Base-by-base conservation (phyloP, 2,888 invertebrate genomes). In the Caenorhabditis wallacei region DNA sequence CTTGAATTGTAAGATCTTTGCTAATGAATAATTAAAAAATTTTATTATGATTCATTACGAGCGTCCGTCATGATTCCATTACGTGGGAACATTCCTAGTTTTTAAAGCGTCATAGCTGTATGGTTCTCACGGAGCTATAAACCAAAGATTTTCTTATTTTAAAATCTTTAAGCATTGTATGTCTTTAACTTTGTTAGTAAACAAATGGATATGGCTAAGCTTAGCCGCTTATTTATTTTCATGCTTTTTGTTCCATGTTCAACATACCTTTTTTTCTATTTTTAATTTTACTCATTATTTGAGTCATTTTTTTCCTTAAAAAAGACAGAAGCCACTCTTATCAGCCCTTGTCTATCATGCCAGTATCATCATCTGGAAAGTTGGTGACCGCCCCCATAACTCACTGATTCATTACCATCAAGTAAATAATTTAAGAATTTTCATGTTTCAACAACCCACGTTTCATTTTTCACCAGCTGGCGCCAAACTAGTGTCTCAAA, bases 401-500 rank as follows among this genome's bases (percentile, higher is more conserved):
- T 46, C 48, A 68, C 75, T 76, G 68, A 76, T 53, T 76, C 76
- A 61, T 35, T 61, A 37, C 59, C 24, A 16, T 20, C 10, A 18
- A 43, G n/a, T 16, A 16, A 37, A 11, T 59, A 24, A 43, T 8
- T 18, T 0, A 24, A 40, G 26, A 51, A 51, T 71, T 51, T 43
- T 43, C 40, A 35, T 16, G 22, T 51, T 24, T 24, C 18, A 18
- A 48, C 46, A 48, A 18, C n/a, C 18, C 18, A n/a, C n/a, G n/a
- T n/a, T n/a, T n/a, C n/a, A n/a, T n/a, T 24, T 16, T n/a, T 51
- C 18, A 13, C 24, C 1, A 22, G 5, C 54, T 30, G 75, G 75
- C 75, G 75, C 75, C 75, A 75, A n/a, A 5, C 7, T 7, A 30
- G 8, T 59, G 76, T 69, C 68, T 68, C 53, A 76, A 76, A 68